Base-by-base conservation (phyloP, 2,797 vertebrate genomes). In the Uromys caudimaculatus region DNA sequence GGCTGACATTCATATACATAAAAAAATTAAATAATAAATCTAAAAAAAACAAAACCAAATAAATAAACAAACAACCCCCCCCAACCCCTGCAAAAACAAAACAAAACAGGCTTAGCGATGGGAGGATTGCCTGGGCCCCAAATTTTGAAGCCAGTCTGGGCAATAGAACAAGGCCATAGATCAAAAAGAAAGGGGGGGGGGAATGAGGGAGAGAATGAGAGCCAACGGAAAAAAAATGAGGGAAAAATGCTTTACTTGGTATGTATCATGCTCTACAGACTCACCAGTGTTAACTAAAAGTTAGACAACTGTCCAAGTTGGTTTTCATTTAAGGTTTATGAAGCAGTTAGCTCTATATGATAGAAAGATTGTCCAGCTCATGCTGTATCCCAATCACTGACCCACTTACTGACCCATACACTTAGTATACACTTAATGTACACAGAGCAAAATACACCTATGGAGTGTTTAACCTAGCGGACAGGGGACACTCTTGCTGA, bases 211-310 rank as follows among this genome's bases (percentile, higher is more conserved):
- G 14, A 6, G 14, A 60, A 35, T 4, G 5, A 50, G 23, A 41
- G 32, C 21, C 67, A 69, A 32, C 19, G 4, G 3, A 47, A 62
- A 83, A 6, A 41, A 3, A 29, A 29, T 41, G 56, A 29, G 24
- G 27, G 29, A 13, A 23, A 4, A 92, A 47, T 47, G 4, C 60
- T 94, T 88, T 62, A 82, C 19, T 91, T 84, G 64, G 71, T 35
- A 69, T 27, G 38, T 12, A 83, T 52, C 32, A 90, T 50, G 93
- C 2, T 6, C 73, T 29, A 85, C 47, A 89, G 52, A 93, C 38
- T 91, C 47, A 91, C 21, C 38, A 95, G 64, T 54, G 90, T 32
- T 81, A 89, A 90, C 21, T 69, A 89, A 93, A 95, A 69, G 44
- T 75, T 89, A 95, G 60, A 67, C 29, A 88, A 64, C 24, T 94